Evolutionary conservation across 2,888 invertebrate species (phyloP), one percentile per base, ranked within the genome.

Genomic region (Diarsia rubi): DNA sequence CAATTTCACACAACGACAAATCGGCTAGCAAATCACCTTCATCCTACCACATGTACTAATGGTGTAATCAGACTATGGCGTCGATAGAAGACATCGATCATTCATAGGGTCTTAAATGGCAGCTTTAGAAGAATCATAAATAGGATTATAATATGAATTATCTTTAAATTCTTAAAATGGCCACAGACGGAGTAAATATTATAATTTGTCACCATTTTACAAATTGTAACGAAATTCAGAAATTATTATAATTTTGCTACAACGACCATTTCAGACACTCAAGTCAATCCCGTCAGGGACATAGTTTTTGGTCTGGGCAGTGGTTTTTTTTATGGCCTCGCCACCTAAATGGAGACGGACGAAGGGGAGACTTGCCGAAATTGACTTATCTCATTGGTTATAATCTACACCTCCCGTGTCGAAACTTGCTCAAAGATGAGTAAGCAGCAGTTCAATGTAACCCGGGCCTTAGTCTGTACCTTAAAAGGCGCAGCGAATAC

Each of bases 1-100:
- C 62, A 62, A 78, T 77, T 77, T 59, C 19, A 19, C 24, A 24
- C 16, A 81, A 24, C 24, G 16, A 45, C 14, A n/a, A 47, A 64
- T 77, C 24, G 54, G 12, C 19, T 37, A 0, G 14, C 27, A 66
- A 44, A 75, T 75, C 52, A 62, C 47, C 62, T 77, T 44, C 42
- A 65, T 45, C 62, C 42, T 65, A 75, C 75, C 47, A 54, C 27
- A 54, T 27, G 12, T 24, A 6, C 9, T 80, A 73, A 76, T 74
- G 76, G 24, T 14, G 31, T 14, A 24, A 57, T 1, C 47, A 81
- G 62, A 75, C 47, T 57, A 42, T 19, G 4, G 27, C 11, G 66
- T 65, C 19, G 37, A 42, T 57, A 47, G 11, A 68, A 14, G 12
- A 19, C n/a, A 19, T 49, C 69, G 49, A 27, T 1, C 9, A 14